phyloP scores from a whole-genome alignment of 2,797 vertebrate genomes.

The Takifugu ocellatus region DNA sequence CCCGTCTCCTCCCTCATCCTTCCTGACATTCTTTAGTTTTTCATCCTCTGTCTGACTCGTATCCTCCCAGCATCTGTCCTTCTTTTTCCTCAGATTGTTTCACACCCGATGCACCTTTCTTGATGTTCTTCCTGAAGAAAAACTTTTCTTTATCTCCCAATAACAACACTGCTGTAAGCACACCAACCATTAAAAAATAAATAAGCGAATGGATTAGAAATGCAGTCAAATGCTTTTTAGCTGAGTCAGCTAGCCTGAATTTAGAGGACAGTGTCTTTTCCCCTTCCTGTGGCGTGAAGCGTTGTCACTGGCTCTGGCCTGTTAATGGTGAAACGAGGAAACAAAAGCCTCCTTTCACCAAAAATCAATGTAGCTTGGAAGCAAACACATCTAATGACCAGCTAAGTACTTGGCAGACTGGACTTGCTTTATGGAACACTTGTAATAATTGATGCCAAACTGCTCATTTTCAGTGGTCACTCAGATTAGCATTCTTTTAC shows the following conservation, averaged over 20 bases:
- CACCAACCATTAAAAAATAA: too few species aligned
- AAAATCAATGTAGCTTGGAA: background rate
- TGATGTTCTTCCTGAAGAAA: slow-evolving; percentile 10
- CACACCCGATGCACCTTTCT: slow-evolving; percentile 14
- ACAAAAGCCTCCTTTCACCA: background rate
- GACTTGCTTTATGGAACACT: background rate
- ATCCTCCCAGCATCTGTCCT: slow-evolving; percentile 49
- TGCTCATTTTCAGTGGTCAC: background rate
- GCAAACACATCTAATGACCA: background rate
- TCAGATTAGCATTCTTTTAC: too few species aligned
- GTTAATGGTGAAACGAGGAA: background rate
- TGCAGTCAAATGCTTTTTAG: background rate
- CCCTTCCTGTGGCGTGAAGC: too few species aligned
- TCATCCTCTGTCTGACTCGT: slow-evolving; percentile 44
- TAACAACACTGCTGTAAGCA: too few species aligned
- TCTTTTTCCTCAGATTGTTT: slow-evolving; percentile 33
- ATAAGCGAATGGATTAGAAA: too few species aligned
- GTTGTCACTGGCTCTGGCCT: background rate
- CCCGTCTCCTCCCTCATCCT: slow-evolving; percentile 3
- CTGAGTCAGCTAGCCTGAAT: slow-evolving; percentile 18
- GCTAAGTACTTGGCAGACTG: background rate
- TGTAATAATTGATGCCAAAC: background rate
- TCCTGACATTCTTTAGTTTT: slow-evolving; percentile 30
- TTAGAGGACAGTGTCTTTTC: background rate
- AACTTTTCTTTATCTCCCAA: slow-evolving; percentile 19